phyloP scores from a whole-genome alignment of 1,140 invertebrate genomes.

The Aphis gossypii region DNA sequence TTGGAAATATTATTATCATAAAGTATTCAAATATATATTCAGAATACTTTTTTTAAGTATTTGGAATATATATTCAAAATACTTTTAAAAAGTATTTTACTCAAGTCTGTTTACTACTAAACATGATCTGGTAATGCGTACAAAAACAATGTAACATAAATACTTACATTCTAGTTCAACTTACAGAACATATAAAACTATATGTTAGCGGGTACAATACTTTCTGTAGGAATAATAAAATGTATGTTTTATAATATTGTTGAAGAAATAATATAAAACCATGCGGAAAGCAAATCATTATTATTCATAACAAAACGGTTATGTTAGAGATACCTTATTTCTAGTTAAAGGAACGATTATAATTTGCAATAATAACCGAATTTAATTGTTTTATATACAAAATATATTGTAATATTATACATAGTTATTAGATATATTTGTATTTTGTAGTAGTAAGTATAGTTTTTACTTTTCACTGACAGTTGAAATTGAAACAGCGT shows the following conservation, averaged over 20 bases:
- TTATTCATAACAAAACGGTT: background rate
- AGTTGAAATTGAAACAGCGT: too few relatives aligned
- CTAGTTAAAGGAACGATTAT: background rate
- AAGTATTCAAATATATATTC: too few relatives aligned
- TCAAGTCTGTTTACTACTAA: background rate
- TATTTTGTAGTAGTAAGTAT: background rate
- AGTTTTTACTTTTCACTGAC: background rate
- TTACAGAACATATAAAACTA: background rate
- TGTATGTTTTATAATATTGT: background rate
- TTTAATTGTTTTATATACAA: background rate
- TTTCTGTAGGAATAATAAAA: background rate
- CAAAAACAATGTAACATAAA: background rate
- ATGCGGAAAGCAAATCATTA: background rate
- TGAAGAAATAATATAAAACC: background rate
- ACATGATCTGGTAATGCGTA: background rate
- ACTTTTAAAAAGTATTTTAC: too few relatives aligned
- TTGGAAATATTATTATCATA: too few relatives aligned
- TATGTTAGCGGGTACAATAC: background rate
- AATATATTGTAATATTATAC: background rate
- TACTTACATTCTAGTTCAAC: background rate
- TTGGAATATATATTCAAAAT: too few relatives aligned
- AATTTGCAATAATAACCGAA: background rate
- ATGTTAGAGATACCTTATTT: background rate
- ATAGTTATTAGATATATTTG: background rate
- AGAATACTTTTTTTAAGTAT: too few relatives aligned